Evolutionary conservation across 1,140 invertebrate genomes (phyloP).

Genomic region (Steinernema khuongi): DNA sequence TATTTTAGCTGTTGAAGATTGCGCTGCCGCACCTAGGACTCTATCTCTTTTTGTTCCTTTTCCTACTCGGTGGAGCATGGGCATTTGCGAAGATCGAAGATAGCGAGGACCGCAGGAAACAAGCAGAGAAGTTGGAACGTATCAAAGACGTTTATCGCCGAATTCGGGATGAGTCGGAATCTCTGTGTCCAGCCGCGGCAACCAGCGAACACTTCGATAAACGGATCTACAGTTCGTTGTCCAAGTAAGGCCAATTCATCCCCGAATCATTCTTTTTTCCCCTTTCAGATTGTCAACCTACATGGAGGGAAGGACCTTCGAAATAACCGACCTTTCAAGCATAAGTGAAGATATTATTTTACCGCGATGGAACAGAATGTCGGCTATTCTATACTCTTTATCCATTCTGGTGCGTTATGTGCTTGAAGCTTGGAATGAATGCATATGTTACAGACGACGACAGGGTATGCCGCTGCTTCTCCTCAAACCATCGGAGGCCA

Average conservation of each 20-base stretch:
- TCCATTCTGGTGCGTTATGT: slow-evolving; percentile 49
- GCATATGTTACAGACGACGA: slow-evolving; percentile 30
- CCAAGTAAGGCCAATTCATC: background rate
- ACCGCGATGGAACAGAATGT: slow-evolving; percentile 46
- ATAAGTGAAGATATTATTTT: slow-evolving; percentile 40
- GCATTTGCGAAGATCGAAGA: slow-evolving; percentile 32
- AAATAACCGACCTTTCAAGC: slow-evolving; percentile 22
- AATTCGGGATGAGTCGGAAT: background rate
- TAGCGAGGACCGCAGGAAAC: background rate
- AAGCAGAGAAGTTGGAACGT: background rate
- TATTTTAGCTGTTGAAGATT: slow-evolving; percentile 36
- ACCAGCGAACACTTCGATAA: background rate
- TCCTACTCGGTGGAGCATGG: slow-evolving; percentile 30
- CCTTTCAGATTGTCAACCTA: slow-evolving; percentile 41
- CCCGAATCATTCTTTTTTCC: background rate
- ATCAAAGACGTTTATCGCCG: background rate
- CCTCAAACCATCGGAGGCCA: slow-evolving; percentile 35
- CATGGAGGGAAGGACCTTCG: slow-evolving; percentile 44
- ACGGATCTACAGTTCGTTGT: background rate
- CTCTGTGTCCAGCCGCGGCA: background rate
- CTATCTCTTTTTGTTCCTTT: slow-evolving; percentile 35
- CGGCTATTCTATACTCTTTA: slow-evolving; percentile 54
- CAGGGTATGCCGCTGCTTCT: slow-evolving; percentile 37
- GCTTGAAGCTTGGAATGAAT: background rate
- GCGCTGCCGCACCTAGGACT: slow-evolving; percentile 37